Percentiles rank a stretch among this genome's conserved stretches.
These are phyloP conservation scores for Thomomys bottae DNA, from an alignment of 2,113 vertebrate genomes.

Conservation along the genomic window DNA sequence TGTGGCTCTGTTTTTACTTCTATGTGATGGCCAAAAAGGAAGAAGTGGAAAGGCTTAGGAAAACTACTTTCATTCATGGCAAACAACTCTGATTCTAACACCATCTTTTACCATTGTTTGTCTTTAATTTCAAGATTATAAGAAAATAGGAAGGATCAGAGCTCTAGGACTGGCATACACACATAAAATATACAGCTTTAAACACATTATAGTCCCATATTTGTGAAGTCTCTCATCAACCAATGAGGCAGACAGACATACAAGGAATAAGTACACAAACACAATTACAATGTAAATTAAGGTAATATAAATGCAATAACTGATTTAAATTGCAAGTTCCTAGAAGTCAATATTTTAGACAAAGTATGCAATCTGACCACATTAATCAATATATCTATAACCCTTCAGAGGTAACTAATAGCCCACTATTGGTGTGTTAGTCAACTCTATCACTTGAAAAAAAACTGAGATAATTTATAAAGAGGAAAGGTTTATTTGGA, in stretches of 20 bases:
- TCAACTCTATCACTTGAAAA: background rate
- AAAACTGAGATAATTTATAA: background rate
- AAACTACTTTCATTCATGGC: background rate
- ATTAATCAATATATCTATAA: background rate
- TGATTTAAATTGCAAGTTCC: no score
- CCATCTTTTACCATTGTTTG: background rate
- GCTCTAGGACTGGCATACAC: no score
- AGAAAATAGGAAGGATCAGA: background rate
- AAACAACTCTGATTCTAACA: slow-evolving; percentile 8
- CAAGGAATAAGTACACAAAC: background rate
- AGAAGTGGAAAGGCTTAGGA: background rate
- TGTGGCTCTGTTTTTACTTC: background rate
- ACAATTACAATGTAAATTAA: no score
- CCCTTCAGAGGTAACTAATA: background rate
- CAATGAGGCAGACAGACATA: no score
- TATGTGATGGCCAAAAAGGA: background rate
- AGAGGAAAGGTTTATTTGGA: background rate
- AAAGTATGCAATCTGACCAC: no score
- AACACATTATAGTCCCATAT: background rate
- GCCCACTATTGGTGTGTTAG: background rate
- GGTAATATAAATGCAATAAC: no score
- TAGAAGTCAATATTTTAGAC: no score
- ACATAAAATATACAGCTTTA: background rate
- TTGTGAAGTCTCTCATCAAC: no score
- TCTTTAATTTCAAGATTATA: background rate